These are phyloP conservation scores for Blastobasis adustella DNA, from an alignment of 2,888 invertebrate species.

Conservation along the genomic window DNA sequence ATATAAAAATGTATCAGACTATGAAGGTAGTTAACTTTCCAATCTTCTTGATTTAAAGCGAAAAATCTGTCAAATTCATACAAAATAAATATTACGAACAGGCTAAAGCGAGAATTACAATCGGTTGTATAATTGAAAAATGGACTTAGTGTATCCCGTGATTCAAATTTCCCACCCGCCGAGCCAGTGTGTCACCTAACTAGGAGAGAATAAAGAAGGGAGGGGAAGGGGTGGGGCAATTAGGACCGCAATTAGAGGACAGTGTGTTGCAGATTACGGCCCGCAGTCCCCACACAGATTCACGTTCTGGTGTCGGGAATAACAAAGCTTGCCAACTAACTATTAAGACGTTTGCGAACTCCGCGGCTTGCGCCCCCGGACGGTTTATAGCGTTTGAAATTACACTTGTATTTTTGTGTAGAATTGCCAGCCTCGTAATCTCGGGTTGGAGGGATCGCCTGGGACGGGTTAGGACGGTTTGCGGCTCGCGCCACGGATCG, in stretches of 20 bases:
- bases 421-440: constrained; percentile 17
- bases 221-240: constrained; percentile 46
- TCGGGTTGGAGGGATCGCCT: too few relatives aligned
- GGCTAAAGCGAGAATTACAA: too few relatives aligned
- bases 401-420: constrained; percentile 34
- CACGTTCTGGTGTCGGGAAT: constrained; percentile 51
- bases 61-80: too few relatives aligned
- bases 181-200: constrained; percentile 19
- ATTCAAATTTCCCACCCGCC: background rate
- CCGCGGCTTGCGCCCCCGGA: constrained; percentile 5
- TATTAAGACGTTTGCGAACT: constrained; percentile 57
- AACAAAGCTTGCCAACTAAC: constrained; percentile 67
- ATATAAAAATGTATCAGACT: too few relatives aligned
- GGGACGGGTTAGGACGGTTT: too few relatives aligned
- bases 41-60: too few relatives aligned
- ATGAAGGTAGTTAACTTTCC: too few relatives aligned
- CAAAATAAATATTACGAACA: too few relatives aligned
- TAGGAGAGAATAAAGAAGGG: constrained; percentile 45
- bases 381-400: constrained; percentile 16
- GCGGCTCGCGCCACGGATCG: too few relatives aligned
- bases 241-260: constrained; percentile 73
- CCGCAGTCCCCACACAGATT: constrained; percentile 50
- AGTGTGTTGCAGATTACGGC: constrained; percentile 70
- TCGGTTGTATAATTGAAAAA: too few relatives aligned
- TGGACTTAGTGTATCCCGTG: too few relatives aligned